Base-by-base conservation (phyloP, 2,888 invertebrate species). In the Gasteruption jaculator region DNA sequence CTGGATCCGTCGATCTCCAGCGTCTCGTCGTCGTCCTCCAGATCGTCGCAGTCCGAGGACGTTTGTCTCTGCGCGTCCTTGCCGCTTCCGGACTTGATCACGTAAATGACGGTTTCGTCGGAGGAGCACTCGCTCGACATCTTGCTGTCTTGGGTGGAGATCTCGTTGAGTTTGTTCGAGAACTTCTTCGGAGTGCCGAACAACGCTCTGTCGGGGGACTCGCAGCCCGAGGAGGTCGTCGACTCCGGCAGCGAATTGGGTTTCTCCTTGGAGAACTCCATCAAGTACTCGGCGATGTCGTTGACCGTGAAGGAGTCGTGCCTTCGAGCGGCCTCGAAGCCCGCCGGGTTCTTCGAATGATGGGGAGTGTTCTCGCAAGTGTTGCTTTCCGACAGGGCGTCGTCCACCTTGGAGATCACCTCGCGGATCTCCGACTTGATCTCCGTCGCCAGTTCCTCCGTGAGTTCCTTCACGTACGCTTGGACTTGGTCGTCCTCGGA, bases 361-460 rank as follows among this genome's bases (percentile, higher is more conserved):
- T 68, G 68, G 4, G 63, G 62, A 5, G 63, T 61, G 16, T 76
- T 74, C 53, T 82, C 82, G 5, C 77, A 62, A 1, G 74, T 72
- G 58, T 82, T 83, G 1, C 81, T 79, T 62, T 83, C 84, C 47
- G 85, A 85, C 21, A 86, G 70, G 33, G 85, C 86, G 61, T 86
- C 86, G 53, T 88, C 86, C 1, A 88, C 87, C 68, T 80, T 82
- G 2, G 83, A 85, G 53, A 87, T 87, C 0, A 88, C 86, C 67
- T 83, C 86, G 5, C 87, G 76, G 26, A 88, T 83, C 73, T 87
- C 87, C 2, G 86, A 86, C 63, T 86, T 87, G 14, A 88, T 84
- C 71, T 87, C 86, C 7, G 84, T 86, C 1, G 86, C 86, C 47
- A 87, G 73, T 71, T 86, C 86, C 69, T 80, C 82, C 4, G 86